Conservation (phyloP, 2,797 vertebrate genomes). For the Takifugu rubripes region DNA sequence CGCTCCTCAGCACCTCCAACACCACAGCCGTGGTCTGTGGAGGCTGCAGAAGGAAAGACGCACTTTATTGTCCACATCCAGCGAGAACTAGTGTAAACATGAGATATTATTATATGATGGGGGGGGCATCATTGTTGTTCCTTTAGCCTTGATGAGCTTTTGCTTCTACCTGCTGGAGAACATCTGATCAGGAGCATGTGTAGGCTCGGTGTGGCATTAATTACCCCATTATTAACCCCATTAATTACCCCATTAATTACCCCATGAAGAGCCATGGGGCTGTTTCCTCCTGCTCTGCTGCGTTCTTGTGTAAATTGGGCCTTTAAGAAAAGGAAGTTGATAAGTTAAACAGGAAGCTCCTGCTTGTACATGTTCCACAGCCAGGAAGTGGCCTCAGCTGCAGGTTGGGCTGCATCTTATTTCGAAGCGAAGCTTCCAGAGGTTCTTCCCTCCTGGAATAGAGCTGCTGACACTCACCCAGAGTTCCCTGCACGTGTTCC, state of each 20-base stretch:
- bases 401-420: slow-evolving; percentile 6
- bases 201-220: not conserved
- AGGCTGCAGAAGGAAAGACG: no score
- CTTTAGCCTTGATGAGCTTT: slow-evolving; percentile 2
- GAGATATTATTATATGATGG: no score
- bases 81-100: no score
- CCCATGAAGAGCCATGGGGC: no score
- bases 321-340: slow-evolving; percentile 30
- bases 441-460: no score
- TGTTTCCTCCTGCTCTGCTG: not conserved
- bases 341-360: slow-evolving; percentile 49
- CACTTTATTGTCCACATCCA: no score
- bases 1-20: slow-evolving; percentile 23
- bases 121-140: no score
- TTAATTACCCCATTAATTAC: not conserved
- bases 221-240: no score
- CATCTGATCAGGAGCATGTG: slow-evolving; percentile 18
- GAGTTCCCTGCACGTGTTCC: not conserved
- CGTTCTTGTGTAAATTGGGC: slow-evolving; percentile 13
- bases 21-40: no score
- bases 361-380: slow-evolving; percentile 30
- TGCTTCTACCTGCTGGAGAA: slow-evolving; percentile 35
- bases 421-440: no score
- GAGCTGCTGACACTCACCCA: no score
- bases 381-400: slow-evolving; percentile 32